Evolutionary conservation across 2,113 vertebrate species (phyloP).

Genomic region (Centrocercus urophasianus): DNA sequence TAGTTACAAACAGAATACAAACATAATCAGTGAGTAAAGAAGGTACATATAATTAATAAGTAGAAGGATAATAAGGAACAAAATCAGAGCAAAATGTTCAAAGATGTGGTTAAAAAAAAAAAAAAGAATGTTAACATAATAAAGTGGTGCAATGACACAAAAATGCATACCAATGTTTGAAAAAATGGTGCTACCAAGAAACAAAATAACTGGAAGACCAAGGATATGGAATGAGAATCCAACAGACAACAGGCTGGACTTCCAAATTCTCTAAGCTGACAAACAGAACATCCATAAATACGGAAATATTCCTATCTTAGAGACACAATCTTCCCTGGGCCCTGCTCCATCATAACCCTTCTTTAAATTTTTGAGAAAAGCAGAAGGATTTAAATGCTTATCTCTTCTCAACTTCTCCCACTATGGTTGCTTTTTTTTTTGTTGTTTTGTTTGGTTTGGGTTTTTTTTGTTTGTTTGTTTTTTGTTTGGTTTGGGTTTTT

Average conservation of each 20-base stretch:
- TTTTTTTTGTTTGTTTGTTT: too few relatives aligned
- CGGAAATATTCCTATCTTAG: not conserved
- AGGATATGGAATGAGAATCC: not conserved
- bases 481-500: not conserved
- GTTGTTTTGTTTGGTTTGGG: too few relatives aligned
- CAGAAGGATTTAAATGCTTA: not conserved
- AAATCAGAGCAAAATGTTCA: not conserved
- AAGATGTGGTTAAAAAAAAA: not conserved
- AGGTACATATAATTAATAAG: not conserved
- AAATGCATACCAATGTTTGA: not conserved
- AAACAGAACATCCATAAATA: not conserved
- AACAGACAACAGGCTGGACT: not conserved
- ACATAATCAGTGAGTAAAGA: not conserved
- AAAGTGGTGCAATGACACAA: not conserved
- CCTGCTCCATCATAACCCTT: not conserved
- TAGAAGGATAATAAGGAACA: not conserved
- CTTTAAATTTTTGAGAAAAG: not conserved
- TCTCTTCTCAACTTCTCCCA: not conserved
- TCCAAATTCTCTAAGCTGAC: not conserved
- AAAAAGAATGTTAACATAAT: not conserved
- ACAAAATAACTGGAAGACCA: rapidly evolving
- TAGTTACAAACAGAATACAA: not conserved
- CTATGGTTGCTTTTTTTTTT: not conserved
- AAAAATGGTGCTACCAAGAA: not conserved
- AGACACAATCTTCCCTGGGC: not conserved